Percentiles rank a stretch among this genome's conserved stretches.
These are phyloP conservation scores for Eilema depressum DNA, from an alignment of 2,888 invertebrate genomes.

Conservation along the genomic window DNA sequence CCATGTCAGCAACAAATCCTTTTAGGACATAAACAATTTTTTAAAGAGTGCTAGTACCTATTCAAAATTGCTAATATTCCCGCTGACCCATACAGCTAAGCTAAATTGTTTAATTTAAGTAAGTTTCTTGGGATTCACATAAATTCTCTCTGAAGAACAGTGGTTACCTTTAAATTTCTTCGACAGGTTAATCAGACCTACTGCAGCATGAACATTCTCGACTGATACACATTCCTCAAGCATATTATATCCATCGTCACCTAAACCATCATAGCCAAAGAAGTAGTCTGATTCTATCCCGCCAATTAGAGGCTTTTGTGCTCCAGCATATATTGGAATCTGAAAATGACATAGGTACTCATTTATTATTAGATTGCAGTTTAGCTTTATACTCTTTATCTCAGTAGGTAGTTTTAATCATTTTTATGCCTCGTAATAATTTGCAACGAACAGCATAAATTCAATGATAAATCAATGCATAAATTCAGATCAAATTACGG, in stretches of 20 bases:
- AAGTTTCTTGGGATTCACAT: too few relatives aligned
- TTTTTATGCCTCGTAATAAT: too few relatives aligned
- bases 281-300: slow-evolving; percentile 59
- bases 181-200: slow-evolving; percentile 86
- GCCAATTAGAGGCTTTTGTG: slow-evolving; percentile 71
- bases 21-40: too few relatives aligned
- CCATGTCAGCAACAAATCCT: too few relatives aligned
- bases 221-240: slow-evolving; percentile 58
- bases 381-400: background rate
- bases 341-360: slow-evolving; percentile 62
- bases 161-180: slow-evolving; percentile 76
- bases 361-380: background rate
- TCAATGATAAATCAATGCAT: too few relatives aligned
- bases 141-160: background rate
- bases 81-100: too few relatives aligned
- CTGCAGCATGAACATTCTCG: slow-evolving; percentile 84
- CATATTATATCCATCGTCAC: slow-evolving; percentile 79
- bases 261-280: slow-evolving; percentile 90
- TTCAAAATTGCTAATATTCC: too few relatives aligned
- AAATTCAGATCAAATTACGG: too few relatives aligned
- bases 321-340: slow-evolving; percentile 90
- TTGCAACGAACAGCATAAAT: too few relatives aligned
- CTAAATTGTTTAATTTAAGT: too few relatives aligned
- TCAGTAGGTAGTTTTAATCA: background rate
- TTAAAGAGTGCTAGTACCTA: too few relatives aligned